A percentile compares a stretch with the other conserved stretches of the same genome.
These are phyloP conservation scores for Chelonus insularis DNA, from an alignment of 1,140 invertebrate genomes.

Conservation along the genomic window DNA sequence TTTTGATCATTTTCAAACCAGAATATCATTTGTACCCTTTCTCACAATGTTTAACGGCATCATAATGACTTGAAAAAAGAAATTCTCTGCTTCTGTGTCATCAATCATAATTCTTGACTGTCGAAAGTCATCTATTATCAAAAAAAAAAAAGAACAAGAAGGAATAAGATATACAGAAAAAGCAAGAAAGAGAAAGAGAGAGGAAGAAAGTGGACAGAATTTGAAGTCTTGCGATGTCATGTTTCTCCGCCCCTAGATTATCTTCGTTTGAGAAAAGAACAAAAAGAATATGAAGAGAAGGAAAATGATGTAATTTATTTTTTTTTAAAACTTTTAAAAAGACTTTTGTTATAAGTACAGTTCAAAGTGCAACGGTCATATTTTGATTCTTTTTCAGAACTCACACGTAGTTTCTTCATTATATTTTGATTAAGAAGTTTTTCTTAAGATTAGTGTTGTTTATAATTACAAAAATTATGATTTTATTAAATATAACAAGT, in stretches of 20 bases:
- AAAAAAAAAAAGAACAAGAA: neutral
- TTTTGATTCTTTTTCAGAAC: too few relatives aligned
- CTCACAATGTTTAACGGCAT: slow-evolving; percentile 1
- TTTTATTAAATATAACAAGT: neutral
- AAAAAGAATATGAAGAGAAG: neutral
- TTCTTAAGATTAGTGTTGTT: too few relatives aligned
- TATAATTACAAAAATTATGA: too few relatives aligned
- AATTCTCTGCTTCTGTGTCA: slow-evolving; percentile 9
- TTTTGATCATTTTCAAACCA: neutral
- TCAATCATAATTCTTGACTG: slow-evolving; percentile 5
- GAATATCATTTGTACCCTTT: neutral
- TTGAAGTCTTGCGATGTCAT: neutral
- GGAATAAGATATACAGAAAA: neutral
- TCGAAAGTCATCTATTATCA: slow-evolving; percentile 14
- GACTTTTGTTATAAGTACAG: too few relatives aligned
- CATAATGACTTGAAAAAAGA: slow-evolving; percentile 17
- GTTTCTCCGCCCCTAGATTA: too few relatives aligned
- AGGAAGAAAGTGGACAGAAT: neutral
- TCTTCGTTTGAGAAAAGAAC: neutral
- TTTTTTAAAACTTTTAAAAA: too few relatives aligned
- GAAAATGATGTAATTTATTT: too few relatives aligned
- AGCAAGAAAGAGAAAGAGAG: neutral
- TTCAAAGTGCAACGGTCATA: too few relatives aligned
- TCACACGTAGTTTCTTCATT: too few relatives aligned
- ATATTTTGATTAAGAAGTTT: too few relatives aligned